phyloP scores from a whole-genome alignment of 2,888 invertebrate genomes.

The Sarcophaga carnaria region DNA sequence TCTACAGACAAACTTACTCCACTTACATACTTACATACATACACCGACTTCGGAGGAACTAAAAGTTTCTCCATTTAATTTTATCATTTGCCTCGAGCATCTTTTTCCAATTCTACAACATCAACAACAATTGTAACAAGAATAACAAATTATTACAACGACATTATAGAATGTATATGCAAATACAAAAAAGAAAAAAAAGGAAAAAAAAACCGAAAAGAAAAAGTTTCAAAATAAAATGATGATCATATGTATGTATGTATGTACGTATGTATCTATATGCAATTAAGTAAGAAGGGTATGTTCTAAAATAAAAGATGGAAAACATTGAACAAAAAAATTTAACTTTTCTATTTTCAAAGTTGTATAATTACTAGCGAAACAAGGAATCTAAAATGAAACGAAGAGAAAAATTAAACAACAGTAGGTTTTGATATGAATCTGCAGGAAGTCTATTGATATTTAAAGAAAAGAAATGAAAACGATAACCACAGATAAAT shows the following conservation, averaged over 20 bases:
- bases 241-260: background rate
- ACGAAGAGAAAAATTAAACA: background rate
- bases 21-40: conserved; percentile 44
- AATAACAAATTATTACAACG: conserved; percentile 6
- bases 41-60: conserved; percentile 67
- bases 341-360: conserved; percentile 20
- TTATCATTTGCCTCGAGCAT: conserved; percentile 51
- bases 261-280: background rate
- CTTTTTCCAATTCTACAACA: conserved; percentile 20
- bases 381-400: background rate
- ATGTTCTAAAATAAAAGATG: too few relatives aligned
- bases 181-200: background rate
- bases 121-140: conserved; percentile 46
- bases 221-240: conserved; percentile 22
- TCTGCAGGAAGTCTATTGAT: background rate
- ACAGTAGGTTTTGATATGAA: too few relatives aligned
- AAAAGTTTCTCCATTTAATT: conserved; percentile 52
- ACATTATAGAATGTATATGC: background rate
- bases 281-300: background rate
- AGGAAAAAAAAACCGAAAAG: conserved; percentile 1
- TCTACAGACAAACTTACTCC: conserved; percentile 11
- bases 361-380: conserved; percentile 48
- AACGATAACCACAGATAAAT: background rate
- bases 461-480: background rate
- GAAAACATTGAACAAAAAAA: too few relatives aligned